These are phyloP conservation scores for Dromococcyx pavoninus DNA, from an alignment of 2,797 vertebrate genomes.

Conservation along the genomic window DNA sequence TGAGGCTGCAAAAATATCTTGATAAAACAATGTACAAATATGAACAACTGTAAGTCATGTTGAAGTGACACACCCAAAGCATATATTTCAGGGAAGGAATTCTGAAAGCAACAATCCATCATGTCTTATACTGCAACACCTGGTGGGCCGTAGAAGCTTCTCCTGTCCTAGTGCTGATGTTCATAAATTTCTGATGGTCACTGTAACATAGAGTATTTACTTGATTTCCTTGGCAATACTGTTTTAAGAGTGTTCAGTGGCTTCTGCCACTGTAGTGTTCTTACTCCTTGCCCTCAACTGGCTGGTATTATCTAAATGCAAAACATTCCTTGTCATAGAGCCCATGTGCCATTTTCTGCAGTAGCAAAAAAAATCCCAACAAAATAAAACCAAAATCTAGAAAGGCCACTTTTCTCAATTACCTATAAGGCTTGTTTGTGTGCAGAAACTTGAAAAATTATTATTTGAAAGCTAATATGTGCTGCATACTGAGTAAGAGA, in stretches of 20 bases:
- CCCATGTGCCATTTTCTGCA: neutral
- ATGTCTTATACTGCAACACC: neutral
- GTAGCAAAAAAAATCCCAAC: neutral
- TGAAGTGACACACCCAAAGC: neutral
- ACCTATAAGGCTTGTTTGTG: neutral
- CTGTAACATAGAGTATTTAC: accelerated
- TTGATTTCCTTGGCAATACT: neutral
- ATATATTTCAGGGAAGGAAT: neutral
- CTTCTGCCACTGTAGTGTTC: neutral
- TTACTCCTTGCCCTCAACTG: accelerated
- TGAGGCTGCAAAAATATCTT: neutral
- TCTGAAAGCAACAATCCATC: neutral
- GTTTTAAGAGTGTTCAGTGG: neutral
- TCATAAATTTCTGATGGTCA: neutral
- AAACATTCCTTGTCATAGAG: neutral
- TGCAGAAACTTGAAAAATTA: neutral
- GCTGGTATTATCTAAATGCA: neutral
- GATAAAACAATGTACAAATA: neutral
- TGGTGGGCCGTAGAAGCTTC: neutral
- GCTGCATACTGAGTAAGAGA: neutral
- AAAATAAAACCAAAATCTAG: neutral
- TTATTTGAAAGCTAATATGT: neutral
- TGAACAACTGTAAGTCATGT: neutral
- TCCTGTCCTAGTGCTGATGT: neutral
- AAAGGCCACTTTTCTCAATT: neutral